Conservation (phyloP, 2,113 vertebrate genomes). For the Merops nubicus region DNA sequence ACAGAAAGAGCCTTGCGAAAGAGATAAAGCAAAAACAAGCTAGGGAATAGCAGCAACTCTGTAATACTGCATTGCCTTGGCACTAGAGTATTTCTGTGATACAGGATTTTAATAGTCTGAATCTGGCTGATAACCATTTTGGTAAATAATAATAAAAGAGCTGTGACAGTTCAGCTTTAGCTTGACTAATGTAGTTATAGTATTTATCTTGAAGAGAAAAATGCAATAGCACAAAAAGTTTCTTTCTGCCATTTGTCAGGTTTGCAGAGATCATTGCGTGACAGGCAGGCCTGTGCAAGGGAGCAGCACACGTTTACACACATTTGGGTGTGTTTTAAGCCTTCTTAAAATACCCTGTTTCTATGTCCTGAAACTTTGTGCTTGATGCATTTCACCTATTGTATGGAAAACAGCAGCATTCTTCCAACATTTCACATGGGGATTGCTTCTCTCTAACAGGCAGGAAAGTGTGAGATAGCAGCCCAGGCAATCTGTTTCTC, state of each 20-base stretch:
- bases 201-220: background rate
- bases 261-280: background rate
- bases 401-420: background rate
- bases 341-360: background rate
- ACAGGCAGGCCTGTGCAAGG: background rate
- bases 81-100: background rate
- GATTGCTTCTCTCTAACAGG: background rate
- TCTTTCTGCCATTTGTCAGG: background rate
- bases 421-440: background rate
- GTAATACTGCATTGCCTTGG: background rate
- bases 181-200: slow-evolving; percentile 4
- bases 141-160: slow-evolving; percentile 24
- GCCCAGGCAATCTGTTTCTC: background rate
- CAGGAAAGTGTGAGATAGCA: background rate
- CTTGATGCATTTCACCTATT: background rate
- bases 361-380: background rate
- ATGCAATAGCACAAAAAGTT: background rate
- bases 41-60: background rate
- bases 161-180: background rate
- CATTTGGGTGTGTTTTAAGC: background rate
- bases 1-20: background rate
- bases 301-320: background rate
- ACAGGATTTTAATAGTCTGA: background rate
- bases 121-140: background rate
- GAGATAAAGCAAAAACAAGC: background rate